Evolutionary conservation across 2,113 vertebrate species (phyloP), one percentile per base, ranked within the genome.

Genomic region (Terrapene triunguis): DNA sequence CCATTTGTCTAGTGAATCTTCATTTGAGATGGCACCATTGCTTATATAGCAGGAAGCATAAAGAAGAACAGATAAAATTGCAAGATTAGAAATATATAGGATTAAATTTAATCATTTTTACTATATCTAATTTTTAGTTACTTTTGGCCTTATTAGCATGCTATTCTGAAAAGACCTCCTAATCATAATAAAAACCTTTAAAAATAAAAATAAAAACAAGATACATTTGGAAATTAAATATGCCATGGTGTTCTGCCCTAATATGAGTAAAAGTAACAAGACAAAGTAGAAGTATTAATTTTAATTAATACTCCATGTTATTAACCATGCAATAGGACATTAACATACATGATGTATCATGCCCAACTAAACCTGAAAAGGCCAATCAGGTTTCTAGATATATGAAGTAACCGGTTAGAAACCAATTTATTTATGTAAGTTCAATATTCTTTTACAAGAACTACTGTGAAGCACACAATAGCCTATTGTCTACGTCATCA

Each of bases 401-500:
- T 88, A 87, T 10, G 1, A 91, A 12, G 84, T 69, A 85, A 79
- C 74, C 81, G 91, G 85, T 2, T 82, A 96, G 51, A 89, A 95
- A 79, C 35, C 8, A 17, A 65, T 32, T 65, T 65, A 48, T 69
- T 88, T 84, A 81, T 0, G 0, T 50, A 25, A 35, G 2, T 81
- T 88, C 59, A 89, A 53, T 55, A 80, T 38, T 85, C 62, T 88
- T 92, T 79, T 78, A 69, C 85, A 80, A 90, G 82, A 76, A 76
- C 92, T 90, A 25, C 6, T 93, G 84, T 89, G 90, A 92, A 84
- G 47, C 51, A 92, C 82, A 96, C 93, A 96, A 94, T 69, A 89
- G 82, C 48, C 84, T 76, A 85, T 35, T 86, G 84, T 85, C 84
- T 93, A 38, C 87, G 90, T 92, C 92, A 97, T 90, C 91, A 96